Evolutionary conservation across 2,888 invertebrate genomes (phyloP), one percentile per base, ranked within the genome.

Genomic region (Boloria euphrosyne): DNA sequence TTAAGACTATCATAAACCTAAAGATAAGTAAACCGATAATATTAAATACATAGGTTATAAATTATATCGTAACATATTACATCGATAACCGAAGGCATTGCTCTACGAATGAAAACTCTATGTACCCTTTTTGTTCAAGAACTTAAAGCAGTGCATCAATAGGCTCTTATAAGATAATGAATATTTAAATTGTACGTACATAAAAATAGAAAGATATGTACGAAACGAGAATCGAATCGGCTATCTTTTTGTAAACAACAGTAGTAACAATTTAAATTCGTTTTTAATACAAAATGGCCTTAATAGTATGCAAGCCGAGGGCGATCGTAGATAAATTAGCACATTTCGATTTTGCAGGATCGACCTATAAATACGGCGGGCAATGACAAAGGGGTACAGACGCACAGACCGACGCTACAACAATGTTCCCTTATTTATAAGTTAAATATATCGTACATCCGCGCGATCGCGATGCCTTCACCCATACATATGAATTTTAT

Each of bases 401-500:
- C 75, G 71, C 69, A 77, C 77, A 66, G 68, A 76, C 76, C 69
- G 74, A 78, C 75, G 69, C 60, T 71, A 76, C 75, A 80, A 85
- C 85, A 86, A 84, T 87, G 87, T 87, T 79, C 84, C 76, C 80
- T 80, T 84, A 83, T 84, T 84, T 84, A 85, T 86, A 86, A 83
- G 85, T 85, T 82, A 84, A 88, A 86, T 86, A 84, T 86, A 85
- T 82, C 76, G 79, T 78, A 83, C 80, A 82, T 80, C 81, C 80
- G 78, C 77, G 82, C 80, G 82, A 84, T 82, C 80, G 81, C 80
- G 75, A 77, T 79, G 81, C 80, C 83, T 87, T 84, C 87, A 86
- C 86, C 85, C 84, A 80, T 88, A 87, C 88, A 87, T 87, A 89
- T 88, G 90, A 88, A 85, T 89, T 89, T 90, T 90, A 89, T 88